Evolutionary conservation across 2,797 vertebrate species (phyloP), one percentile per base, ranked within the genome.

Genomic region (Arrhamphus sclerolepis): DNA sequence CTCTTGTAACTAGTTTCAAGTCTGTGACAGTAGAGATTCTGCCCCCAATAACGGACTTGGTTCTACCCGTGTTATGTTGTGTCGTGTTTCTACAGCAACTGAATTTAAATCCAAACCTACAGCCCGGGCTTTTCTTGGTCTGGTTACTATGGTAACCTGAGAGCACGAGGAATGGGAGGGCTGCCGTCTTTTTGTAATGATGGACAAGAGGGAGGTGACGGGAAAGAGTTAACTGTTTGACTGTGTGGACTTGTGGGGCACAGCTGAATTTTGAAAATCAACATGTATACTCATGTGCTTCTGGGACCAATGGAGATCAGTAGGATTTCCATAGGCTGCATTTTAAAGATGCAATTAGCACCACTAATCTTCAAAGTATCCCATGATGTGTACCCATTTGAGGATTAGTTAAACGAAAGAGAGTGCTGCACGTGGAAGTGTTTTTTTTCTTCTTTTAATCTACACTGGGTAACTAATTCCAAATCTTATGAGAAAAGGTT

Each of bases 21-120:
- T 80, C 63, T 82, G n/a, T 82, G 80, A 70, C 82, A 86, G 69
- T 57, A 63, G 24, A 70, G 75, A 56, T 75, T 72, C 65, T 18
- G 7, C 56, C 52, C 43, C 13, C 57, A 78, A 68, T 24, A 20
- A 71, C 56, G 46, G 18, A 68, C 70, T 70, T 72, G 53, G 87
- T 78, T 78, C 70, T 61, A 2, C 40, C 65, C 76, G 48, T 42
- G 66, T 75, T 83, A 75, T 80, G 62, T 46, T 38, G 42, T 42
- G 44, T 51, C 20, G 58, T 47, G 82, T 92, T 91, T 89, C 88
- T 86, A 84, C 83, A 86, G 87, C 85, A 90, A 93, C 89, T 83
- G 78, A 87, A 93, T 94, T 94, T 89, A 92, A 93, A 93, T 89
- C 82, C 72, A 85, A 91, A 90, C 88, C 83, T 86, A 81, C 86